Percentiles rank a stretch among this genome's conserved stretches.
Conservation (phyloP, 2,888 invertebrate species). For the Exephanes ischioxanthus region DNA sequence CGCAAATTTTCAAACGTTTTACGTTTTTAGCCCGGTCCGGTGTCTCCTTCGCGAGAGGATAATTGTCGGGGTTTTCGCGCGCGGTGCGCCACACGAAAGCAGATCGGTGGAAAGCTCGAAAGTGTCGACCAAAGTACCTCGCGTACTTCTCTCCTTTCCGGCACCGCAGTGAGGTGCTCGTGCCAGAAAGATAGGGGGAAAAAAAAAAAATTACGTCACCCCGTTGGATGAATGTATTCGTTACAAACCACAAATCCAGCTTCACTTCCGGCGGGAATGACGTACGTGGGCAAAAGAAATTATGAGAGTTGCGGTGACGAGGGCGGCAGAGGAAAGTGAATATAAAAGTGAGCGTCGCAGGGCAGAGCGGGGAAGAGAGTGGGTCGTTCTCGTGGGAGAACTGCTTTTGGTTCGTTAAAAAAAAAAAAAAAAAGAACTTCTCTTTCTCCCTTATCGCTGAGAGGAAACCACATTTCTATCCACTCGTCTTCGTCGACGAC, state of each 20-base stretch:
- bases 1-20: no score
- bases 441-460: slow-evolving; percentile 45
- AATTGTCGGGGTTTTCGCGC: neutral
- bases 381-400: slow-evolving; percentile 25
- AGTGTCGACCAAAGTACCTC: slow-evolving; percentile 7
- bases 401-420: slow-evolving; percentile 18
- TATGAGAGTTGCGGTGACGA: slow-evolving; percentile 26
- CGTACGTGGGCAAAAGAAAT: slow-evolving; percentile 15
- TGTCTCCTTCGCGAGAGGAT: no score
- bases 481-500: slow-evolving; percentile 69
- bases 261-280: slow-evolving; percentile 41
- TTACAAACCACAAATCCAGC: slow-evolving; percentile 71
- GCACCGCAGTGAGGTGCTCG: neutral
- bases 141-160: neutral
- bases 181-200: neutral
- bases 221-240: slow-evolving; percentile 70
- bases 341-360: slow-evolving; percentile 49
- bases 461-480: slow-evolving; percentile 67
- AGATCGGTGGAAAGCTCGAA: slow-evolving; percentile 7
- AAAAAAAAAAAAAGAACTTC: neutral
- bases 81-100: neutral
- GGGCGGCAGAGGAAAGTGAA: slow-evolving; percentile 30
- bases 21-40: no score
- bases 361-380: neutral
- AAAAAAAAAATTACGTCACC: slow-evolving; percentile 6